Percentiles rank a stretch among this genome's conserved stretches.
phyloP scores from a whole-genome alignment of 2,113 vertebrate genomes.

The Rafetus swinhoei region DNA sequence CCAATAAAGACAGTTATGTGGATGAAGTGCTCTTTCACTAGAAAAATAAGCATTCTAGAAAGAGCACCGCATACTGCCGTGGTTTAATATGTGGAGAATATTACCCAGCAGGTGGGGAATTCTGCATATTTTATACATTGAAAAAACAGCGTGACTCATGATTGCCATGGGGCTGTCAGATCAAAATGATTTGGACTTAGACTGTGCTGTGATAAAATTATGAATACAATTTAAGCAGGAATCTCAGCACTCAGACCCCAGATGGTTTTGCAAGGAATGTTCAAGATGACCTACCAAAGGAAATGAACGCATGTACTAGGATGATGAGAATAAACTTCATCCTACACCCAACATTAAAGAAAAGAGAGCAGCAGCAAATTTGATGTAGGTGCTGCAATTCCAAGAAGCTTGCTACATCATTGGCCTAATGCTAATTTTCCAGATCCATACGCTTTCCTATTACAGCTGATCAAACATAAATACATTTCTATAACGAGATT shows the following conservation, averaged over 20 bases:
- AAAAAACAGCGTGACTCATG: background rate
- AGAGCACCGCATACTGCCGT: background rate
- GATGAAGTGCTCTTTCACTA: background rate
- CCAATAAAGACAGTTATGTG: background rate
- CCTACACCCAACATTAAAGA: background rate
- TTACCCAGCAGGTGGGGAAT: background rate
- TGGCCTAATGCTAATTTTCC: slow-evolving; percentile 22
- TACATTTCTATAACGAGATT: slow-evolving; percentile 54
- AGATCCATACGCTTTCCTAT: slow-evolving; percentile 20
- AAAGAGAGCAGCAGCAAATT: background rate
- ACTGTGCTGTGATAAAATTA: background rate
- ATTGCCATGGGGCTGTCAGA: background rate
- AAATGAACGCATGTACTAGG: background rate
- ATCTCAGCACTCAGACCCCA: background rate
- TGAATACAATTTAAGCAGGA: background rate
- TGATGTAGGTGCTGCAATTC: background rate
- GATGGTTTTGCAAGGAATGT: background rate
- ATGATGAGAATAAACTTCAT: background rate
- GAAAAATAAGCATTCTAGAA: slow-evolving; percentile 33
- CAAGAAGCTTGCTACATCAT: background rate
- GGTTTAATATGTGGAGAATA: background rate
- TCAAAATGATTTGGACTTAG: background rate
- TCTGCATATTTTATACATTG: background rate
- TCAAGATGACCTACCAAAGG: accelerated
- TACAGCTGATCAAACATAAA: slow-evolving; percentile 38